A percentile compares a stretch with the other conserved stretches of the same genome.
Evolutionary conservation across 2,888 invertebrate genomes (phyloP).

Genomic region (Drosophila mimica): DNA sequence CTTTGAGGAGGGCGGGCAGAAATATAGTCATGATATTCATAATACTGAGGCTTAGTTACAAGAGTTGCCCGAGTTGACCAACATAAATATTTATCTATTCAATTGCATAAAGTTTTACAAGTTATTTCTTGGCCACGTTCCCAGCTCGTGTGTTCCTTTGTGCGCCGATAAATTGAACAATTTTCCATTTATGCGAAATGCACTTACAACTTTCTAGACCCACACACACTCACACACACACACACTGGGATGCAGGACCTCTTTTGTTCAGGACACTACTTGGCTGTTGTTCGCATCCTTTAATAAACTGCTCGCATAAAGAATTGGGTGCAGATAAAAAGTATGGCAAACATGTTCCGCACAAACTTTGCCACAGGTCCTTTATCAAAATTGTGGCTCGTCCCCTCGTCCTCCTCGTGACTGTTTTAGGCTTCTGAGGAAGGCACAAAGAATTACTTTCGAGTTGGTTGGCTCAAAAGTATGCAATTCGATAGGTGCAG

Average conservation of each 20-base stretch:
- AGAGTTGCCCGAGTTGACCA: slow-evolving; percentile 41
- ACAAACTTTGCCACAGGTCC: slow-evolving; percentile 32
- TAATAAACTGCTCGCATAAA: slow-evolving; percentile 51
- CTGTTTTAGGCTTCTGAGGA: slow-evolving; percentile 30
- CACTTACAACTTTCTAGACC: slow-evolving; percentile 54
- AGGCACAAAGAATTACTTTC: slow-evolving; percentile 28
- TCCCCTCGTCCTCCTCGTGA: slow-evolving; percentile 1
- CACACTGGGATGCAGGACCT: slow-evolving; percentile 19
- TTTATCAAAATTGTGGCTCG: slow-evolving; percentile 8
- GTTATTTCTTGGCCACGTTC: slow-evolving; percentile 32
- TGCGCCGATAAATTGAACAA: slow-evolving; percentile 70
- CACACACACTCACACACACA: not conserved
- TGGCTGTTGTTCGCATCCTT: slow-evolving; percentile 40
- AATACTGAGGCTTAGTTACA: not conserved
- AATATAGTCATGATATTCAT: slow-evolving; percentile 4
- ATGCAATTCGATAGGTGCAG: not conserved
- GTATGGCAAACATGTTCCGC: slow-evolving; percentile 58
- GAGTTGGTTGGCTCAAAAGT: not conserved
- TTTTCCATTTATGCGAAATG: slow-evolving; percentile 74
- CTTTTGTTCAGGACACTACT: slow-evolving; percentile 42
- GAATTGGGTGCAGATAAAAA: slow-evolving; percentile 49
- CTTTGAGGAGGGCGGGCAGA: not conserved
- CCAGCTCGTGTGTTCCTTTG: slow-evolving; percentile 39
- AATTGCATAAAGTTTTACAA: slow-evolving; percentile 43
- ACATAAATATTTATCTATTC: slow-evolving; percentile 53